Evolutionary conservation across 2,888 invertebrate species (phyloP).

Genomic region (Lasioglossum leucozonium): DNA sequence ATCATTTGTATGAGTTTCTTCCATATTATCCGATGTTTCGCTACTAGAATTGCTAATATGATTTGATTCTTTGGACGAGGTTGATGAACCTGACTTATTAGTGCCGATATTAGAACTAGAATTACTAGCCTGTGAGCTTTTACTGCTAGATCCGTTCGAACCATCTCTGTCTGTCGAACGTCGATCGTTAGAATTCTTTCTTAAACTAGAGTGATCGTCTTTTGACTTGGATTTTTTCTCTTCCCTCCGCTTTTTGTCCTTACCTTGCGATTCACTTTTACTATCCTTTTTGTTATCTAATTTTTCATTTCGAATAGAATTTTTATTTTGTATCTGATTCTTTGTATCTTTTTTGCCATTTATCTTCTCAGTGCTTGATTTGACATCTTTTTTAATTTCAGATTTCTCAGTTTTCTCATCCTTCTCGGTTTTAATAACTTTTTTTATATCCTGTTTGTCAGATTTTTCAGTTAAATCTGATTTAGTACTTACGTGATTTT

Average conservation of each 20-base stretch:
- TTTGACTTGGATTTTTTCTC: slow-evolving; percentile 85
- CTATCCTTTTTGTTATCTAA: slow-evolving; percentile 62
- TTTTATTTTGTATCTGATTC: slow-evolving; percentile 68
- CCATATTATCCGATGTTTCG: slow-evolving; percentile 80
- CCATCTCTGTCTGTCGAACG: slow-evolving; percentile 93
- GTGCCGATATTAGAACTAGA: slow-evolving; percentile 59
- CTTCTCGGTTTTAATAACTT: slow-evolving; percentile 64
- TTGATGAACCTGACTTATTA: slow-evolving; percentile 75
- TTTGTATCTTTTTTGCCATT: slow-evolving; percentile 66
- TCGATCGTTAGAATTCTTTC: slow-evolving; percentile 88
- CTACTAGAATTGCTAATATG: slow-evolving; percentile 85
- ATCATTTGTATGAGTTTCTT: slow-evolving; percentile 72
- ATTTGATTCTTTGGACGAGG: slow-evolving; percentile 85
- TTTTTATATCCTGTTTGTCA: slow-evolving; percentile 60
- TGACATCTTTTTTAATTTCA: slow-evolving; percentile 74
- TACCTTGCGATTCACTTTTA: slow-evolving; percentile 65
- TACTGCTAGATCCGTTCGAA: slow-evolving; percentile 88
- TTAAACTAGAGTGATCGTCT: slow-evolving; percentile 90
- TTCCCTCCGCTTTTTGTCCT: slow-evolving; percentile 80
- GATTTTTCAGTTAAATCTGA: slow-evolving; percentile 59
- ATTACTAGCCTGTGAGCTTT: slow-evolving; percentile 79
- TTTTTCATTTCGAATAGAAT: slow-evolving; percentile 57
- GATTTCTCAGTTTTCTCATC: slow-evolving; percentile 69
- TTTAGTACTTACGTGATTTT: slow-evolving; percentile 52
- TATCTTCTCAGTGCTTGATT: slow-evolving; percentile 64